Evolutionary conservation across 2,113 vertebrate genomes (phyloP).

Genomic region (Oncorhynchus nerka): DNA sequence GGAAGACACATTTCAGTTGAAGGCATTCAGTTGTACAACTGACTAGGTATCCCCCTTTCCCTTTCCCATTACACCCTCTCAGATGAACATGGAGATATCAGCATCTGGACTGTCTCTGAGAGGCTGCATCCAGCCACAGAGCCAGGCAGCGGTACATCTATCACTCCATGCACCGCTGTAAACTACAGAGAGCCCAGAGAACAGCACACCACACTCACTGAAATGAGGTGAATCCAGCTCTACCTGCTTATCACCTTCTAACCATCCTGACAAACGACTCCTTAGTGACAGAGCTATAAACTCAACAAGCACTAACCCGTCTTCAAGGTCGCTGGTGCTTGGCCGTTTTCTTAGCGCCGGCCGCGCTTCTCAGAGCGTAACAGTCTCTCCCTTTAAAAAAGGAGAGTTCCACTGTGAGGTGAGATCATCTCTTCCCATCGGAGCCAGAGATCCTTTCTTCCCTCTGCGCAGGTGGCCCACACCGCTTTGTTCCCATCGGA

Average conservation of each 20-base stretch:
- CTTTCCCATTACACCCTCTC: neutral
- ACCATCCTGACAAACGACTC: constrained; percentile 38
- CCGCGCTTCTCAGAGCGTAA: constrained; percentile 48
- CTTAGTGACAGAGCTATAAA: constrained; percentile 39
- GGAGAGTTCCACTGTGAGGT: neutral
- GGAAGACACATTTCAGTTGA: too few relatives aligned
- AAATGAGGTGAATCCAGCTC: constrained; percentile 51
- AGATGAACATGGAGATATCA: constrained; percentile 51
- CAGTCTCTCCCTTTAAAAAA: constrained; percentile 49
- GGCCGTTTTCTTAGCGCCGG: constrained; percentile 36
- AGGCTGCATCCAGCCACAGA: constrained; percentile 1
- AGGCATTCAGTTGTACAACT: too few relatives aligned
- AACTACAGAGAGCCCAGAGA: neutral
- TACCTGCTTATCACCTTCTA: constrained; percentile 38
- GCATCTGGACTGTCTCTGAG: constrained; percentile 8
- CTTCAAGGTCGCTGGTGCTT: constrained; percentile 50
- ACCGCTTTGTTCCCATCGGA: too few relatives aligned
- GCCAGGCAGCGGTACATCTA: neutral
- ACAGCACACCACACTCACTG: constrained; percentile 21
- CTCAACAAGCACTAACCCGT: constrained; percentile 20
- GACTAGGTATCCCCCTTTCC: constrained; percentile 15
- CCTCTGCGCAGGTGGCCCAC: too few relatives aligned
- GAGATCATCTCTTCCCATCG: constrained; percentile 33
- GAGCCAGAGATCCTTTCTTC: constrained; percentile 50
- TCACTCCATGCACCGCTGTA: neutral